Evolutionary conservation across 1,140 invertebrate genomes (phyloP), one percentile per base, ranked within the genome.

Genomic region (Harlomillsia oculata): DNA sequence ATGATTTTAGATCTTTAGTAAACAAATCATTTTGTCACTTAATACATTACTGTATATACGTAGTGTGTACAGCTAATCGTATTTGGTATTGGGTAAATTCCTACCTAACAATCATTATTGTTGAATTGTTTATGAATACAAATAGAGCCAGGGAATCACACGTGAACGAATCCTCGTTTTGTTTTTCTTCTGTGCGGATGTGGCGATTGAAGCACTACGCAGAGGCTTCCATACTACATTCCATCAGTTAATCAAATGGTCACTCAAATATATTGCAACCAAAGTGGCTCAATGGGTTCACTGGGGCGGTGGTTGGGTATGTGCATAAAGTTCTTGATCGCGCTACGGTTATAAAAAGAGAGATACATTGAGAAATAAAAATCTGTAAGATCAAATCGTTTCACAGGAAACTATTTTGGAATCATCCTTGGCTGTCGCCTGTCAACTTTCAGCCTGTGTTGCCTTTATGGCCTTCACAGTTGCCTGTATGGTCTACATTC

Each of bases 161-260:
- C 62, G 63, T 16, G 69, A 72, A 57, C 52, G 72, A 51, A 70
- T 75, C 39, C 60, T 74, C 6, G 69, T 73, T 9, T 54, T 75
- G 9, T 74, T 75, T 54, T 74, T 70, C 65, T 74, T 75, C 60
- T 75, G 73, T 59, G 67, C 71, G 16, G 74, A 75, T 53, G 56
- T 75, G 29, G 69, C 70, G 25, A 68, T 74, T 28, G 56, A 65
- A 48, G 66, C 70, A 3, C 54, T 67, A 4, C 39, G 44, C 16
- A 53, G 43, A 32, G 57, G 44, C 4, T 55, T 65, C 13, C 26
- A 49, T 23, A 39, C 59, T 14, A 60, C 65, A 6, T 71, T 69
- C 48, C 54, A 59, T 36, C 50, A 54, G 30, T 56, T 73, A 8
- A 60, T 72, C 0, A 26, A 59, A 8, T 74, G 71, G 71, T 71